Evolutionary conservation across 1,140 invertebrate genomes (phyloP), one percentile per base, ranked within the genome.

Genomic region (Phymastichus coffea): DNA sequence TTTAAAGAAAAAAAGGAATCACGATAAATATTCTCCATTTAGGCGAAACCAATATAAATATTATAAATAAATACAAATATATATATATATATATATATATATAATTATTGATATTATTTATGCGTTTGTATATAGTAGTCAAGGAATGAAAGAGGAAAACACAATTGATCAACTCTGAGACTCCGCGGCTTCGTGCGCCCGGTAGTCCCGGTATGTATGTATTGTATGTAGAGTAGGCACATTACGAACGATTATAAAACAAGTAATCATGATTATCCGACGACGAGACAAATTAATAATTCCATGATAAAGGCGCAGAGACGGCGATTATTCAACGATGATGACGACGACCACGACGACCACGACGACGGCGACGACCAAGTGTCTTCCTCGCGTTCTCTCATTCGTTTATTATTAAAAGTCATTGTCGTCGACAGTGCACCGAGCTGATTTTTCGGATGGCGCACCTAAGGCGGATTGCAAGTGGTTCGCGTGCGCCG

Each of bases 91-190:
- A 70, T 69, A 69, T 64, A 68, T 65, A 71, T 67, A 70, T 67
- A 71, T 73, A 69, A 72, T 74, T 76, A 79, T 72, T 72, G 71
- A 75, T 73, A 78, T 80, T 79, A 80, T 79, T 79, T 80, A 80
- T 79, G 77, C 73, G 73, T 79, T 78, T 80, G 78, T 80, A 80
- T 78, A 80, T 80, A 80, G 74, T 79, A 78, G 78, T 71, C 66
- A 70, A 69, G 70, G 68, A 70, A 59, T 46, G 48, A 44, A 49
- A 38, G 26, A 23, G 20, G 22, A 56, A 28, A 19, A 54, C 51
- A 66, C 52, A 12, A 47, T 37, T 38, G 43, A 47, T 8, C 26
- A 60, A 48, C n/a, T 26, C 20, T 47, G 43, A 56, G 63, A 44
- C 57, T n/a, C n/a, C n/a, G n/a, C 60, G 61, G 57, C 40, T n/a